Conservation (phyloP, 37 sponge, comb jelly and placozoan genomes). For the Spongilla lacustris region DNA sequence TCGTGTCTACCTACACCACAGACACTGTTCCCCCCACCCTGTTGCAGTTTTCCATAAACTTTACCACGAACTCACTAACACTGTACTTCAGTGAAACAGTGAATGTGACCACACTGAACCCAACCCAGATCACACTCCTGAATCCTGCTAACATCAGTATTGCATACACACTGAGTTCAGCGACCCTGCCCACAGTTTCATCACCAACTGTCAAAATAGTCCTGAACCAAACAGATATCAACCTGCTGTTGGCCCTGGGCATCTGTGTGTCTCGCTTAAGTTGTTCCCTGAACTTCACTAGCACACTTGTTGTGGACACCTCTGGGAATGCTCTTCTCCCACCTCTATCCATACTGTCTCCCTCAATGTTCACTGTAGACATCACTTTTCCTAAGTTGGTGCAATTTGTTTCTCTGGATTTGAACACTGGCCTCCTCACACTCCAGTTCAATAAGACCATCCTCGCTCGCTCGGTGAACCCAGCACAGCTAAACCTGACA, state of each 20-base stretch:
- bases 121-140: conserved; percentile 66
- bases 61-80: conserved; percentile 64
- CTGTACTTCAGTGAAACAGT: conserved; percentile 88
- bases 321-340: conserved; percentile 42
- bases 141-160: conserved; percentile 35
- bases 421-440: conserved; percentile 67
- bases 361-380: conserved; percentile 45
- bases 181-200: conserved; percentile 17
- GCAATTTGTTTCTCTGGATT: conserved; percentile 70
- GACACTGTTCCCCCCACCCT: conserved; percentile 64
- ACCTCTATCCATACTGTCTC: background rate
- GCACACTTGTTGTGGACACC: conserved; percentile 51
- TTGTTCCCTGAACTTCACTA: conserved; percentile 79
- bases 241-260: conserved; percentile 78
- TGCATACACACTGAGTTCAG: conserved; percentile 35
- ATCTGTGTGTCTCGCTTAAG: background rate
- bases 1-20: conserved; percentile 51
- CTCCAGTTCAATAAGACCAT: conserved; percentile 83
- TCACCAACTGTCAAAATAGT: conserved; percentile 49
- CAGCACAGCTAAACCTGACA: conserved; percentile 53
- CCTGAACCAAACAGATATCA: conserved; percentile 68
- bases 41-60: conserved; percentile 65
- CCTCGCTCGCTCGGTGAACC: conserved; percentile 34
- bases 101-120: conserved; percentile 60
- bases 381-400: conserved; percentile 59